Base-by-base conservation (phyloP, 1,140 invertebrate genomes). In the Drosophila grimshawi region DNA sequence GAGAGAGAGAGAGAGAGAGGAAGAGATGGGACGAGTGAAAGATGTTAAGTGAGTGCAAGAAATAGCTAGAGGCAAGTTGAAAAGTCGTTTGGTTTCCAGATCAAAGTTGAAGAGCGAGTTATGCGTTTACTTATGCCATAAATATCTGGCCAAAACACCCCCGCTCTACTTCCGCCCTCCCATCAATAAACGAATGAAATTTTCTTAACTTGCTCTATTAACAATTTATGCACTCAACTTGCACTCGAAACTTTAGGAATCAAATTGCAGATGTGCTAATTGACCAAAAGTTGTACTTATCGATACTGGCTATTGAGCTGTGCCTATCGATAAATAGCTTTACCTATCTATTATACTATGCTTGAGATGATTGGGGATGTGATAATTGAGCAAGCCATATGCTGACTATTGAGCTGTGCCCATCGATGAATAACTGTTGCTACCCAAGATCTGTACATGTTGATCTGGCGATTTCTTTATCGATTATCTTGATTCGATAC, bases 101-200 rank as follows among this genome's bases (percentile, higher is more conserved):
- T 65, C 49, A 55, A 59, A 65, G 62, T 45, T 71, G 46, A 43
- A n/a, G 10, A 48, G 43, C 43, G n/a, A 73, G 70, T 73, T 68
- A 68, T 68, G 56, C 56, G 48, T 52, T 66, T 66, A 56, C 29
- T 56, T 32, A 48, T 41, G 57, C 10, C 41, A 30, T 43, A 29
- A 10, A 32, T 33, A 30, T 7, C 41, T 46, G 41, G 30, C 41
- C n/a, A 27, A 30, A 11, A 45, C 19, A 19, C 19, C 19, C 19
- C 19, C 19, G 19, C 29, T 10, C 10, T n/a, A 43, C 39, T 43
- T n/a, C 10, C 4, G 4, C 30, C 32, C 52, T 5, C 33, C 46
- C 55, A 64, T 66, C 63, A 55, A 66, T 72, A 67, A 43, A 7
- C 46, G 39, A 51, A 6, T 2, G 41, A 10, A 59, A 19, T 49